Evolutionary conservation across 1,140 invertebrate genomes (phyloP).

Genomic region (Pantala flavescens): DNA sequence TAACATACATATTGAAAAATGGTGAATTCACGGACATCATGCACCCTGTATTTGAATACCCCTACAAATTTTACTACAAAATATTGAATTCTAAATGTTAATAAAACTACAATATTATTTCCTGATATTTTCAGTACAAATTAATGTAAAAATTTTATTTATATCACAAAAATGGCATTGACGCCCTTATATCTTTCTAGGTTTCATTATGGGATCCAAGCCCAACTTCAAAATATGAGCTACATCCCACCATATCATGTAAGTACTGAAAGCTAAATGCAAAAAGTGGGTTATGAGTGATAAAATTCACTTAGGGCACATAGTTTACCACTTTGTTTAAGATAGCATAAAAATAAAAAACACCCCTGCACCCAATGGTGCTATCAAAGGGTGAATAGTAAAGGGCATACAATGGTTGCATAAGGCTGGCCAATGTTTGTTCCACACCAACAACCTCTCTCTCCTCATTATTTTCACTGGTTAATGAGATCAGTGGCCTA

Average conservation of each 20-base stretch:
- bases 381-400: neutral
- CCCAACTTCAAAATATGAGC: neutral
- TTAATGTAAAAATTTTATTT: neutral
- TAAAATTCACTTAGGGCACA: neutral
- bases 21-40: neutral
- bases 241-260: neutral
- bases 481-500: constrained; percentile 9
- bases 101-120: constrained; percentile 5
- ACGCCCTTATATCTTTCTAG: neutral
- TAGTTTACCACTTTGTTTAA: neutral
- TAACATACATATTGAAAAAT: neutral
- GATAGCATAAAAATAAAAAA: constrained; percentile 4
- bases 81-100: constrained; percentile 1
- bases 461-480: constrained; percentile 2
- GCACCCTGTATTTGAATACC: constrained; percentile 5
- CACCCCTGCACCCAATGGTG: neutral
- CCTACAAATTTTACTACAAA: constrained; percentile 10
- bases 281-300: neutral
- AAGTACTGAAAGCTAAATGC: constrained; percentile 2
- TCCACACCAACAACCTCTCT: constrained; percentile 3
- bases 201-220: neutral
- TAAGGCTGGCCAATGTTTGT: neutral
- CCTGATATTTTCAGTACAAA: constrained; percentile 7
- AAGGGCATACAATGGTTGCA: neutral
- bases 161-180: constrained; percentile 3